Percentiles rank a stretch among this genome's conserved stretches.
These are phyloP conservation scores for Melierax canorus DNA, from an alignment of 2,113 vertebrate genomes.

Conservation along the genomic window DNA sequence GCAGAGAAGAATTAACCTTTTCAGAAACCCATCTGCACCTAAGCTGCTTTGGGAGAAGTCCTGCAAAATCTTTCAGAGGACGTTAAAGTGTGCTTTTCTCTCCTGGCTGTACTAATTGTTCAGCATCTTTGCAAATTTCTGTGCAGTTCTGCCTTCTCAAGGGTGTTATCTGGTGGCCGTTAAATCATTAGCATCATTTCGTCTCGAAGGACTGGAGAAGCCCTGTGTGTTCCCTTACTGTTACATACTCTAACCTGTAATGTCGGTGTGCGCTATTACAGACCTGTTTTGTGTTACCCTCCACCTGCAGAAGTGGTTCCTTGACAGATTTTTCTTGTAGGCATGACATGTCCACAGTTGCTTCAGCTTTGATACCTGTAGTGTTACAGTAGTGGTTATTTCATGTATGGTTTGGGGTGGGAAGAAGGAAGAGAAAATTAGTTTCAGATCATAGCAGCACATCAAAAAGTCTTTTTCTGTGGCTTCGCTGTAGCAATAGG, in stretches of 20 bases:
- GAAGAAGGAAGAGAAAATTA: not conserved
- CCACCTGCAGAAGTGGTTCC: not conserved
- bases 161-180: not conserved
- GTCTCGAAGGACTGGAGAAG: not conserved
- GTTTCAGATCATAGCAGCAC: not conserved
- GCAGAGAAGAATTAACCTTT: not conserved
- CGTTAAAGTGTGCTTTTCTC: not conserved
- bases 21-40: not conserved
- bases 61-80: not conserved
- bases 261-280: accelerated
- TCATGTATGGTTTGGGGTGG: not conserved
- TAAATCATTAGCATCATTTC: not conserved
- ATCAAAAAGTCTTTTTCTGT: not conserved
- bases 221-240: not conserved
- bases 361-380: not conserved
- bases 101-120: not conserved
- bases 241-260: not conserved
- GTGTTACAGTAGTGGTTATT: not conserved
- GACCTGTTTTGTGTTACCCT: not conserved
- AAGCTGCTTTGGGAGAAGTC: not conserved
- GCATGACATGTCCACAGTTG: accelerated
- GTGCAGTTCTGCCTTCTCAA: not conserved
- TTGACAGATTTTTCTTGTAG: not conserved
- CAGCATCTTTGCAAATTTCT: not conserved
- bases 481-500: not conserved